Conservation (phyloP, 2,797 vertebrate genomes). For the Vultur gryphus region DNA sequence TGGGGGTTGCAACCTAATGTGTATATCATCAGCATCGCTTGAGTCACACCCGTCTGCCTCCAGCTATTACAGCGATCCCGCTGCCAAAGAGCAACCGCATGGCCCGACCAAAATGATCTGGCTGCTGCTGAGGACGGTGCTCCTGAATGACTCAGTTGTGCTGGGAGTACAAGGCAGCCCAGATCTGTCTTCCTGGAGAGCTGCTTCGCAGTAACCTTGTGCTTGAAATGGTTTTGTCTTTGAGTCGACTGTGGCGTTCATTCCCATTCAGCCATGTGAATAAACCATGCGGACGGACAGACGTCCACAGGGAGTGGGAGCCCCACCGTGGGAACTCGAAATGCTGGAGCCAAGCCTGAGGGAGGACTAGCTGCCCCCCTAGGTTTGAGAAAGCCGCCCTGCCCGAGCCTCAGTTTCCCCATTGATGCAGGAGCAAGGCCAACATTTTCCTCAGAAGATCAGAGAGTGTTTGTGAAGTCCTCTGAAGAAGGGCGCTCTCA, state of each 20-base stretch:
- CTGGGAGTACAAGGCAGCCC: background rate
- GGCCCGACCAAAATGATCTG: background rate
- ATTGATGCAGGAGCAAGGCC: background rate
- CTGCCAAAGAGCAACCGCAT: background rate
- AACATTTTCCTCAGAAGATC: background rate
- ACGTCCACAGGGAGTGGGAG: background rate
- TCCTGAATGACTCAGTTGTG: conserved; percentile 9
- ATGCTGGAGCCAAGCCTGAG: accelerated
- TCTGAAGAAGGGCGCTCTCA: background rate
- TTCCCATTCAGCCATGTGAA: accelerated
- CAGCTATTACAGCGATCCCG: background rate
- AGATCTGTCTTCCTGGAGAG: conserved; percentile 12
- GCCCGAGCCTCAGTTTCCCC: background rate
- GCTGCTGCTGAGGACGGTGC: background rate
- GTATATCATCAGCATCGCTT: background rate
- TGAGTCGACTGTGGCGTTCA: background rate
- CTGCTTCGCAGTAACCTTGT: background rate
- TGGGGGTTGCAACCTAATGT: background rate
- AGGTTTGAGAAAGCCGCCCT: background rate
- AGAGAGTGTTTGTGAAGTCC: background rate
- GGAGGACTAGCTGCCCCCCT: background rate
- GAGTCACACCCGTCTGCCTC: background rate
- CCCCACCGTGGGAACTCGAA: accelerated
- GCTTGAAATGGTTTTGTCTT: background rate
- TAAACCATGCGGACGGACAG: accelerated